Evolutionary conservation across 1,140 invertebrate species (phyloP), one percentile per base, ranked within the genome.

Genomic region (Drosophila rufa): DNA sequence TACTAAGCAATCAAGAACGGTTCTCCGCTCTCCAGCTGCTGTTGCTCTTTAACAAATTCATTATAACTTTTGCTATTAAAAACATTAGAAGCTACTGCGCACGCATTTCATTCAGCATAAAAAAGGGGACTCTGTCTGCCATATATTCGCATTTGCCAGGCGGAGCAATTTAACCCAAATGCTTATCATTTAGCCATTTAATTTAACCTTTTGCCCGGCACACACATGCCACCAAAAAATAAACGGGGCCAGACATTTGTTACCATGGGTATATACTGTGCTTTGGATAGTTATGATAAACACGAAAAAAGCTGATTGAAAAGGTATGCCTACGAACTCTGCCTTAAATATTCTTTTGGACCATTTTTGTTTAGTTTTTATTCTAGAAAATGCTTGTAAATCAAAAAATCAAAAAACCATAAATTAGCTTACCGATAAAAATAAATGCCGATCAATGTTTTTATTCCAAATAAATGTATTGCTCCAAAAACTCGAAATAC

Each of bases 51-150:
- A 85, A 85, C 85, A 90, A 85, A 91, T 90, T 90, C 85, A 90
- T 90, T 90, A 90, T 90, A 90, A 85, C 85, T 90, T 90, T 90
- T 81, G 86, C 82, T 90, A 90, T 90, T 90, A 90, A 90, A 90
- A 90, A 85, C 85, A 90, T 90, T 90, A 90, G 85, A 74, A 83
- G 79, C 81, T 55, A 84, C 81, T 80, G 80, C 61, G 78, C 64
- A 78, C 73, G 71, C 76, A 89, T 74, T 65, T 57, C 68, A 17
- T 51, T 43, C 46, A n/a, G 19, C 36, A 25, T 8, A 40, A 40
- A 43, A 47, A 51, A 25, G 45, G 68, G 53, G n/a, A 78, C 67
- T 57, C 57, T 45, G 42, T 57, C 38, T 45, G 40, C 27, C 75
- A 68, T 77, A 69, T 56, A 68, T 77, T 68, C 64, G 60, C 62